Evolutionary conservation across 2,113 vertebrate genomes (phyloP).

Genomic region (Grallaria varia): DNA sequence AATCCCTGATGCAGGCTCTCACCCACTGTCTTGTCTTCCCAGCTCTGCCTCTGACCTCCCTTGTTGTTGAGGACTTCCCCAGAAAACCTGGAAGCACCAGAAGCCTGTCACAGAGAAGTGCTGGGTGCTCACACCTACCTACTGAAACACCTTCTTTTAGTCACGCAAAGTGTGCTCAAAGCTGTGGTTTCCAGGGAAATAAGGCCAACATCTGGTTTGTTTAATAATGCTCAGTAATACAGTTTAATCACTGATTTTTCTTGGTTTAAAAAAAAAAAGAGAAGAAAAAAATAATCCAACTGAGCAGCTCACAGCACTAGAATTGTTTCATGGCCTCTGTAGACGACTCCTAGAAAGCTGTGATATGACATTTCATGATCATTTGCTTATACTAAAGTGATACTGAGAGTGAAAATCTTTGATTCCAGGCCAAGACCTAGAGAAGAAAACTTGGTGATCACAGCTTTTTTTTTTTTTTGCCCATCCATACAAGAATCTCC

Average conservation of each 20-base stretch:
- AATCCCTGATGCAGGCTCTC: not conserved
- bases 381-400: not conserved
- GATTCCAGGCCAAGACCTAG: not conserved
- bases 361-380: not conserved
- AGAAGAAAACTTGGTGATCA: not conserved
- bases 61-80: not conserved
- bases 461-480: not conserved
- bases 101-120: not conserved
- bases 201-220: not conserved
- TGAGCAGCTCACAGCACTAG: not conserved
- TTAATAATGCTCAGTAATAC: not conserved
- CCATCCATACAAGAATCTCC: not conserved
- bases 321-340: accelerated
- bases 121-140: not conserved
- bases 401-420: not conserved
- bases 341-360: not conserved
- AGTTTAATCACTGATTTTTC: not conserved
- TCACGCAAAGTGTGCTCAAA: not conserved
- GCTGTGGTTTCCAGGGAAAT: not conserved
- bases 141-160: not conserved
- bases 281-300: not conserved
- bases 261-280: not conserved
- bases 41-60: not conserved
- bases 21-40: not conserved
- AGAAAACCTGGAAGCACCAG: not conserved